These are phyloP conservation scores for Meandrina meandrites DNA, from an alignment of 92 coral and sea anemone genomes.

Conservation along the genomic window DNA sequence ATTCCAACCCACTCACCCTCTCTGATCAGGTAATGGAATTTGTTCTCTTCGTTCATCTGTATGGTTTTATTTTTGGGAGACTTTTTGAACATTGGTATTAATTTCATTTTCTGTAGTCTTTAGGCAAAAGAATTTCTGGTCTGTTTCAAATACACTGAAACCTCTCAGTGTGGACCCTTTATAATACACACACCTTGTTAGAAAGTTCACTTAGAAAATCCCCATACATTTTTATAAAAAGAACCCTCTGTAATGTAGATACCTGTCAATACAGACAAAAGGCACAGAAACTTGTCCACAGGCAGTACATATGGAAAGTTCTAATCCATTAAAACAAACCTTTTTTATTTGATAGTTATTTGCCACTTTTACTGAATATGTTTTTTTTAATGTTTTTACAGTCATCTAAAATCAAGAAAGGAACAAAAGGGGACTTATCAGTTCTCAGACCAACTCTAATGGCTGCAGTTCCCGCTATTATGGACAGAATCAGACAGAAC, in stretches of 20 bases:
- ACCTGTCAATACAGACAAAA: not conserved
- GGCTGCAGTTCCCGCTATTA: conserved; percentile 98
- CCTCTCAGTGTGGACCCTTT: no score
- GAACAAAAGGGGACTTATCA: conserved; percentile 90
- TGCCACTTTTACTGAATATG: not conserved
- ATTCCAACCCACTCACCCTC: conserved; percentile 90
- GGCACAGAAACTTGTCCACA: no score
- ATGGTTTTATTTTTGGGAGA: not conserved
- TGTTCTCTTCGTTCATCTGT: not conserved
- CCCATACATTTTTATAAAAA: not conserved
- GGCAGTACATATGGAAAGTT: no score
- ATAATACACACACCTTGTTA: no score
- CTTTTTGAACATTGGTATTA: not conserved
- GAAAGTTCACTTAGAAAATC: not conserved
- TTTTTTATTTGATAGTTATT: not conserved
- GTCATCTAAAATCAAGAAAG: conserved; percentile 98
- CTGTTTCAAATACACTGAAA: no score
- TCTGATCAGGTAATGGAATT: conserved; percentile 79
- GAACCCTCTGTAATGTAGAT: not conserved
- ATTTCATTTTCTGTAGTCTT: not conserved
- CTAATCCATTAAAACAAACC: no score
- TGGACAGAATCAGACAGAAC: conserved; percentile 95
- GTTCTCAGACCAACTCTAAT: conserved; percentile 92
- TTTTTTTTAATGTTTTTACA: not conserved
- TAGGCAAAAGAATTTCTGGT: no score